A percentile compares a stretch with the other conserved stretches of the same genome.
Conservation (phyloP, 2,797 vertebrate genomes). For the Lacerta viridis region DNA sequence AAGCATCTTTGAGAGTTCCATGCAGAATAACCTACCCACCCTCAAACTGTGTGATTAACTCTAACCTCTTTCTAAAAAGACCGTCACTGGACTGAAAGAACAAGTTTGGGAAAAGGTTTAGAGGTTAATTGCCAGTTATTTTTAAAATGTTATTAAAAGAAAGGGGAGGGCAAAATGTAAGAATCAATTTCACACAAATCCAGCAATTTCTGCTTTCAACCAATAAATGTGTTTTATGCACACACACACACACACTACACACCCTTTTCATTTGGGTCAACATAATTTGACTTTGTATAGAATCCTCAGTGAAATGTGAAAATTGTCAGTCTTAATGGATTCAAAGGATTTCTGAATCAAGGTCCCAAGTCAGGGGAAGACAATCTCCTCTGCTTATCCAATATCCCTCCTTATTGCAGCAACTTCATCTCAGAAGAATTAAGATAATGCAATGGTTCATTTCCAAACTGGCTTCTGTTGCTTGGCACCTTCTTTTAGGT, state of each 20-base stretch:
- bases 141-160: constrained; percentile 41
- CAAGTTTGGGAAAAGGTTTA: constrained; percentile 29
- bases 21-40: constrained; percentile 14
- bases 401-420: constrained; percentile 35
- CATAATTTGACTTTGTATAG: constrained; percentile 53
- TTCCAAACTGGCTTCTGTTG: constrained; percentile 37
- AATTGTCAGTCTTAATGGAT: constrained; percentile 49
- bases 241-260: too few species aligned
- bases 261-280: constrained; percentile 30
- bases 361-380: constrained; percentile 57
- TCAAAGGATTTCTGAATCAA: constrained; percentile 60
- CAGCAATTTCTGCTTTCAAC: constrained; percentile 21
- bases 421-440: constrained; percentile 39
- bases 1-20: constrained; percentile 32
- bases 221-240: constrained; percentile 20
- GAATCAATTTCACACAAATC: constrained; percentile 38
- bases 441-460: constrained; percentile 28
- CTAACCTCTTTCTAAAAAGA: constrained; percentile 36
- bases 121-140: constrained; percentile 71
- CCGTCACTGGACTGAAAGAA: constrained; percentile 7
- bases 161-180: constrained; percentile 33
- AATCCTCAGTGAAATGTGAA: constrained; percentile 49
- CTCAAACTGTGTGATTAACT: constrained; percentile 42
- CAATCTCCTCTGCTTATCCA: constrained; percentile 32
- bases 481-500: constrained; percentile 48